Conservation (phyloP, 2,888 invertebrate genomes). For the Polyommatus iphigenia region DNA sequence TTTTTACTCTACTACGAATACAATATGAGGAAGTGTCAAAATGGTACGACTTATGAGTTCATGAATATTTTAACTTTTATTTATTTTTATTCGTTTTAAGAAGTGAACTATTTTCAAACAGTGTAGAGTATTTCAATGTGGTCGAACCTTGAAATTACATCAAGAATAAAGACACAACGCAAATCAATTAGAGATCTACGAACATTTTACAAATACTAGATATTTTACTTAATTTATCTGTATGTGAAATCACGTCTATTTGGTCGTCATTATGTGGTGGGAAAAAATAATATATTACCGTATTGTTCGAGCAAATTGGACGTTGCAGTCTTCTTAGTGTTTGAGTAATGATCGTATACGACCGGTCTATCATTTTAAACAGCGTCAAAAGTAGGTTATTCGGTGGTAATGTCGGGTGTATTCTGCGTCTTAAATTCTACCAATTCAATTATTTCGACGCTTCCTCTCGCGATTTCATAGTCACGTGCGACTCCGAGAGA, state of each 20-base stretch:
- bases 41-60: too few species aligned
- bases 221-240: conserved; percentile 29
- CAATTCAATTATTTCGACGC: not conserved
- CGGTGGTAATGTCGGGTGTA: not conserved
- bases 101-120: not conserved
- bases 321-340: conserved; percentile 27
- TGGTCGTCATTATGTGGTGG: conserved; percentile 22
- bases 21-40: too few species aligned
- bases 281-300: conserved; percentile 23
- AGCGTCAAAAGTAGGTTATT: not conserved
- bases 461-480: conserved; percentile 2
- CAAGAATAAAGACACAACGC: not conserved
- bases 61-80: too few species aligned
- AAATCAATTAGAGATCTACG: conserved; percentile 7
- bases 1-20: too few species aligned
- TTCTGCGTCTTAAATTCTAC: not conserved
- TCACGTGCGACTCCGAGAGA: not conserved
- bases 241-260: conserved; percentile 30
- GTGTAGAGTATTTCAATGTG: not conserved
- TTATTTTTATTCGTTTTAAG: too few species aligned
- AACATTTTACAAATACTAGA: conserved; percentile 19
- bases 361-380: not conserved
- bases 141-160: not conserved
- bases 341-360: conserved; percentile 23
- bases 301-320: conserved; percentile 23